phyloP scores from a whole-genome alignment of 2,113 vertebrate genomes.

The Lathamus discolor region DNA sequence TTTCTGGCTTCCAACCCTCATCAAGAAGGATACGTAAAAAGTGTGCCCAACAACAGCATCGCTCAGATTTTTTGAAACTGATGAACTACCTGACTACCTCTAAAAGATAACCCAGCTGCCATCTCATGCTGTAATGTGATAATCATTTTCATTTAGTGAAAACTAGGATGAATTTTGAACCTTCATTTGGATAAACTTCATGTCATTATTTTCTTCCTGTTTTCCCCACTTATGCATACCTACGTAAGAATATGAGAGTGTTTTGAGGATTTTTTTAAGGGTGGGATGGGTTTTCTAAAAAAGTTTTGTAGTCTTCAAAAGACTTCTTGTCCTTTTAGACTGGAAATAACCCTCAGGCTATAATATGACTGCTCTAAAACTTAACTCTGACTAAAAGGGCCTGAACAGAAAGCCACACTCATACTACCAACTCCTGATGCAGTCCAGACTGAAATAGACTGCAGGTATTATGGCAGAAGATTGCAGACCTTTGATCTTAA shows the following conservation, averaged over 20 bases:
- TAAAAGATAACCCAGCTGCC: background rate
- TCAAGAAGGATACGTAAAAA: background rate
- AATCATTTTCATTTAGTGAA: background rate
- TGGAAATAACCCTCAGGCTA: background rate
- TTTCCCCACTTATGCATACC: background rate
- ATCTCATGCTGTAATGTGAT: background rate
- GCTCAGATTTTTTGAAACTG: background rate
- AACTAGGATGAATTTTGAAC: background rate
- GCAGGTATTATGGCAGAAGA: background rate
- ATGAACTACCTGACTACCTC: background rate
- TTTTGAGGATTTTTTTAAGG: background rate
- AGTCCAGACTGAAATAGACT: background rate
- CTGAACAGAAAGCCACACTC: background rate
- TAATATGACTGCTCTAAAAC: background rate
- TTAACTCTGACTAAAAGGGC: background rate
- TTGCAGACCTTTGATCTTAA: background rate
- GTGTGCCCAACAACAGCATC: background rate
- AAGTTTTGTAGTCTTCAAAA: background rate
- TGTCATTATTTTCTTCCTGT: background rate
- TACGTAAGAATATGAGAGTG: background rate
- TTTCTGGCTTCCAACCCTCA: background rate
- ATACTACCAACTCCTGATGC: background rate
- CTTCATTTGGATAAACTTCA: background rate
- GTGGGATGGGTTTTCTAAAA: background rate
- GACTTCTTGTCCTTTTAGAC: background rate